These are phyloP conservation scores for Dendrocopos noguchii DNA, from an alignment of 2,113 vertebrate genomes.

Conservation along the genomic window DNA sequence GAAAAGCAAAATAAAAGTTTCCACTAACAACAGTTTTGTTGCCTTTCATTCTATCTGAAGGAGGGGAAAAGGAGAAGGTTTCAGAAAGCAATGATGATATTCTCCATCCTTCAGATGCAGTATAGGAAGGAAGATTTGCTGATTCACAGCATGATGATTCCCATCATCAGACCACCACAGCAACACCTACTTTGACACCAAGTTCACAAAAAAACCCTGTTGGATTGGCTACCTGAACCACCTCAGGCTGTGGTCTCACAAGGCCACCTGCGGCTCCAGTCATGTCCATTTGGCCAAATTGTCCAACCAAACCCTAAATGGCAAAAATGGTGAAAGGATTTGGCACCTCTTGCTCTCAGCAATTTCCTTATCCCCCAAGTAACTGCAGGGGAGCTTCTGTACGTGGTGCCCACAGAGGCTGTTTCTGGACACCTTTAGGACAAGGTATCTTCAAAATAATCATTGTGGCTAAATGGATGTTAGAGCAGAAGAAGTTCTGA, in stretches of 20 bases:
- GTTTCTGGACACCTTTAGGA: not conserved
- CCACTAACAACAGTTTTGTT: not conserved
- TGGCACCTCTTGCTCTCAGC: not conserved
- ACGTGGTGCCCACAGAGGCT: not conserved
- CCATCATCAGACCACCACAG: not conserved
- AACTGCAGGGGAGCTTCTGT: not conserved
- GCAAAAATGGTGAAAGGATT: not conserved
- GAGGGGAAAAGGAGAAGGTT: not conserved
- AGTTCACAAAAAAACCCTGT: rapidly evolving
- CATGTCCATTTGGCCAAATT: not conserved
- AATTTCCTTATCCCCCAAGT: not conserved
- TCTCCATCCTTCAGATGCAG: not conserved
- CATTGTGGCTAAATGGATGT: not conserved
- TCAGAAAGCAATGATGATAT: not conserved
- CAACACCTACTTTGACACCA: not conserved
- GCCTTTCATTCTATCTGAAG: not conserved
- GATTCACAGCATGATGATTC: not conserved
- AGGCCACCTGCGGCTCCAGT: not conserved
- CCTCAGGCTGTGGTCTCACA: not conserved
- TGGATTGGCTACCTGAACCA: not conserved
- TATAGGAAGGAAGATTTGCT: not conserved
- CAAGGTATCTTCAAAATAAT: not conserved
- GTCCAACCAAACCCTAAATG: not conserved
- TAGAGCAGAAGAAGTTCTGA: not conserved
- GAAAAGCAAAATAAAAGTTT: not conserved